phyloP scores from a whole-genome alignment of 2,888 invertebrate genomes.

The Synergus laeviventris region DNA sequence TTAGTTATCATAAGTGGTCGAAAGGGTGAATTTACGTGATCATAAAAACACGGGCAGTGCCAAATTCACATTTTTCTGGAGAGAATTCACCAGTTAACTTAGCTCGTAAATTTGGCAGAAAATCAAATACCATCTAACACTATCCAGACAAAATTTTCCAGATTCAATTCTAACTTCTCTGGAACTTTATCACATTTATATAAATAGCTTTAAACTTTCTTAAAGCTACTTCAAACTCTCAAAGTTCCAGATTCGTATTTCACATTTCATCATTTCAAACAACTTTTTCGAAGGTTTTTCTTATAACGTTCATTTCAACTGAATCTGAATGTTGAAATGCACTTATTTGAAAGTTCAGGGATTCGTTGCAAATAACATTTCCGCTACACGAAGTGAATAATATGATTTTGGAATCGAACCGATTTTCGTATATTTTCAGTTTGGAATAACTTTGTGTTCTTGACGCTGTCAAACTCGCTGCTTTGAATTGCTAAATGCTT shows the following conservation, averaged over 20 bases:
- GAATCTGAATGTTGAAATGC: not conserved
- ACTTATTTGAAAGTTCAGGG: not conserved
- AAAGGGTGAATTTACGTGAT: not conserved
- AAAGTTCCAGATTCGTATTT: not conserved
- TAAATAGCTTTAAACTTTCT: not conserved
- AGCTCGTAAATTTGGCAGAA: not conserved
- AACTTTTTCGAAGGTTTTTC: not conserved
- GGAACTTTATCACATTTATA: not conserved
- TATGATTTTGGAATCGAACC: not conserved
- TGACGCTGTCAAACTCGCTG: not conserved
- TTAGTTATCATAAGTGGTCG: not conserved
- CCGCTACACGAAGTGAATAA: not conserved
- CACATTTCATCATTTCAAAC: not conserved
- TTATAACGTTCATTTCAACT: not conserved
- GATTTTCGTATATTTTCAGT: not conserved
- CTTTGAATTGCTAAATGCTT: not conserved
- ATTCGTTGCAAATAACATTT: not conserved
- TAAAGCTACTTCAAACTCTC: not conserved
- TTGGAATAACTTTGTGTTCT: not conserved
- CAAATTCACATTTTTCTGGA: not conserved
- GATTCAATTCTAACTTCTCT: not conserved
- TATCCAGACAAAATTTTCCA: not conserved
- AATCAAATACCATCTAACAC: not conserved
- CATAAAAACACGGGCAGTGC: not conserved
- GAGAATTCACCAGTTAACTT: not conserved